phyloP scores from a whole-genome alignment of 2,888 invertebrate species.

The Meliscaeva auricollis region DNA sequence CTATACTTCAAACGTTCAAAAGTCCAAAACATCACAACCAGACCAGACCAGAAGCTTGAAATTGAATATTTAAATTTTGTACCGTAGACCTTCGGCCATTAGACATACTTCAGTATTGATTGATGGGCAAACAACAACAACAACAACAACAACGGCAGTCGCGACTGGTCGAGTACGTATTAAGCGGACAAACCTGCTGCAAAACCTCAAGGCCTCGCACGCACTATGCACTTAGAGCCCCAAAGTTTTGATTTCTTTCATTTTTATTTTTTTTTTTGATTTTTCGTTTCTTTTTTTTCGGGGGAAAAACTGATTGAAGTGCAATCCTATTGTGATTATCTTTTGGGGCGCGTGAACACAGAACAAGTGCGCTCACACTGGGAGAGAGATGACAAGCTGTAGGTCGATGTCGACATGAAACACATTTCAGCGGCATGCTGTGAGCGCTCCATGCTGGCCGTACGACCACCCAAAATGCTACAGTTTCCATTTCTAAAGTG shows the following conservation, averaged over 20 bases:
- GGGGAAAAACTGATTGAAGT: constrained; percentile 55
- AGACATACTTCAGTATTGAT: constrained; percentile 71
- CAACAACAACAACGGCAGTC: constrained; percentile 3
- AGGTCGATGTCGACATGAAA: constrained; percentile 72
- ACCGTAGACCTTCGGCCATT: constrained; percentile 65
- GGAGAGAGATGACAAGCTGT: constrained; percentile 65
- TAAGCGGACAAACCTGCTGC: constrained; percentile 51
- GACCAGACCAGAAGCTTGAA: constrained; percentile 66
- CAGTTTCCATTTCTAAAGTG: constrained; percentile 70
- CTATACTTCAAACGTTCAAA: constrained; percentile 25
- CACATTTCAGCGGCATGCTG: constrained; percentile 46
- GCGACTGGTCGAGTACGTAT: constrained; percentile 58
- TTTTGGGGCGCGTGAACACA: constrained; percentile 57
- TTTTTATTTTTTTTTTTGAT: background rate
- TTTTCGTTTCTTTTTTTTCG: too few species aligned
- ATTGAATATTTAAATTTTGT: constrained; percentile 62
- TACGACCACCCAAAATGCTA: constrained; percentile 75
- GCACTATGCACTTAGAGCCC: constrained; percentile 19
- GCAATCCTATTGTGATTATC: constrained; percentile 68
- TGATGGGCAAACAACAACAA: constrained; percentile 55
- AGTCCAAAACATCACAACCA: constrained; percentile 15
- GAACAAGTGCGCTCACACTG: constrained; percentile 63
- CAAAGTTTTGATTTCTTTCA: constrained; percentile 4
- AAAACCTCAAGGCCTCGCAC: constrained; percentile 37
- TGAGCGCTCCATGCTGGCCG: background rate